phyloP scores from a whole-genome alignment of 2,113 vertebrate genomes.

The Oncorhynchus masou region DNA sequence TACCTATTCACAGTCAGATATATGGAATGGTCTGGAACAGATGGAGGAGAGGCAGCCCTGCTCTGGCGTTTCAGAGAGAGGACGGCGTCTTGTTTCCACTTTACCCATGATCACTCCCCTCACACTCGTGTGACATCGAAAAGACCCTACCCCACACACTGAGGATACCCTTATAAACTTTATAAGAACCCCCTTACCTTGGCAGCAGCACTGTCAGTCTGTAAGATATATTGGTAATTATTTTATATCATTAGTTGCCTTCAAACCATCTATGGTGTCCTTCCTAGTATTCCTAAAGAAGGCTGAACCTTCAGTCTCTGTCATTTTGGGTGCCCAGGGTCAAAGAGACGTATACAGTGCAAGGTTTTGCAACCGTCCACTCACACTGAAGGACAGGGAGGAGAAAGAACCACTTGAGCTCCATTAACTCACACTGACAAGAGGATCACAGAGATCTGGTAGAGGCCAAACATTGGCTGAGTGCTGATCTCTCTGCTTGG shows the following conservation, averaged over 20 bases:
- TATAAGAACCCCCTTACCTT: too few species aligned
- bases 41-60: slow-evolving; percentile 4
- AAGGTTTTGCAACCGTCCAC: slow-evolving; percentile 12
- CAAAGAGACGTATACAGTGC: slow-evolving; percentile 29
- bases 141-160: not conserved
- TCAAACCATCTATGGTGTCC: not conserved
- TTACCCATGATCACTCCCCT: slow-evolving; percentile 32
- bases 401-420: slow-evolving; percentile 34
- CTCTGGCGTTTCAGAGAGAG: not conserved
- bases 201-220: not conserved
- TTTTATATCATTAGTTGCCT: not conserved
- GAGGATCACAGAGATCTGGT: slow-evolving; percentile 54
- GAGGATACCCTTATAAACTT: slow-evolving; percentile 18
- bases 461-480: too few species aligned
- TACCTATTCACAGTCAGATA: slow-evolving; percentile 45
- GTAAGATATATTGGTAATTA: not conserved
- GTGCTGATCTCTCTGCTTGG: slow-evolving; percentile 74
- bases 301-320: not conserved
- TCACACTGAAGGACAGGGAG: slow-evolving; percentile 19
- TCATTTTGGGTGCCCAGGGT: slow-evolving; percentile 32
- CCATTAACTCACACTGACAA: slow-evolving; percentile 66
- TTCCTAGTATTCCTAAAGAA: not conserved
- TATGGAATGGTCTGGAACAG: slow-evolving; percentile 27
- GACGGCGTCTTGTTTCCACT: not conserved
- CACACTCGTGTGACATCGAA: not conserved